phyloP scores from a whole-genome alignment of 2,113 vertebrate species.

The Daphoenositta chrysoptera region DNA sequence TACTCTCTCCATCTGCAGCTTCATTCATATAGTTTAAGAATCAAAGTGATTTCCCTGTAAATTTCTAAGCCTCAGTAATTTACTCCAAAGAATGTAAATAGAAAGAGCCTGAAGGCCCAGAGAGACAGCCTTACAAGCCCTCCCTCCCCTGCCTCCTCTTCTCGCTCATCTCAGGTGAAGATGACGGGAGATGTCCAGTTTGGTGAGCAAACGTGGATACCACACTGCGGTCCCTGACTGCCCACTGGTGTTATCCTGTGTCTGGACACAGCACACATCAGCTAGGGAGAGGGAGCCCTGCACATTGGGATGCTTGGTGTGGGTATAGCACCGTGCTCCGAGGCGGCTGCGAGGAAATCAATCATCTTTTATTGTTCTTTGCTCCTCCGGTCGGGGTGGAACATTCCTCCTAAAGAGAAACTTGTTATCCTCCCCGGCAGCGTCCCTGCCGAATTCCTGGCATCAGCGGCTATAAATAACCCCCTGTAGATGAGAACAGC shows the following conservation, averaged over 20 bases:
- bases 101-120: conserved; percentile 46
- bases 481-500: conserved; percentile 14
- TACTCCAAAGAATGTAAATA: conserved; percentile 42
- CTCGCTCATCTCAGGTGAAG: background rate
- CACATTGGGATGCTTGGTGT: background rate
- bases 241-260: fast-evolving
- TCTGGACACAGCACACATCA: background rate
- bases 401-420: conserved; percentile 65
- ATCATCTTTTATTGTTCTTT: conserved; percentile 50
- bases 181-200: fast-evolving
- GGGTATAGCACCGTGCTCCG: background rate
- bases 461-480: conserved; percentile 37
- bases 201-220: fast-evolving
- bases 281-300: background rate
- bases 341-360: background rate
- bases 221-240: fast-evolving
- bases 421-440: conserved; percentile 39
- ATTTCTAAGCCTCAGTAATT: conserved; percentile 44
- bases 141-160: background rate
- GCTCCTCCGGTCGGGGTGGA: background rate
- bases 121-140: background rate
- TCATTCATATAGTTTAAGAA: conserved; percentile 60
- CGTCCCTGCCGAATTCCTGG: conserved; percentile 26
- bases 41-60: conserved; percentile 45
- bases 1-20: conserved; percentile 66